Evolutionary conservation across 2,113 vertebrate species (phyloP), one percentile per base, ranked within the genome.

Genomic region (Dendropsophus ebraccatus): DNA sequence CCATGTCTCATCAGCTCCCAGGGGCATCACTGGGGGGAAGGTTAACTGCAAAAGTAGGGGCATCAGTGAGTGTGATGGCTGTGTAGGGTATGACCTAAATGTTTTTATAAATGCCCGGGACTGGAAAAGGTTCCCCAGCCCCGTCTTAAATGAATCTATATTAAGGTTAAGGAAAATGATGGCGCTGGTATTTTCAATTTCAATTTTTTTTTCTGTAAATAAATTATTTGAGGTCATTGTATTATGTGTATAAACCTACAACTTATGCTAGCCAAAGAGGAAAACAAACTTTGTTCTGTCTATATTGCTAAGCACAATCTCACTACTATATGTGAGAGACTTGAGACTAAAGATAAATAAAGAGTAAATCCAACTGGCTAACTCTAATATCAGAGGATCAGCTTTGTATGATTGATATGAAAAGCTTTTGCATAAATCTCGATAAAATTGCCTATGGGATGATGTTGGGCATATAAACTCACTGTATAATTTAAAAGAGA

Each of bases 341-440:
- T 60, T 37, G 77, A 62, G 78, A 79, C 52, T 79, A 25, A 37
- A 79, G 37, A 45, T 47, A 62, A 12, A 47, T 47, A 80, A 5
- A 80, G 56, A 62, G 32, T 60, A 25, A 79, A 79, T 41, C 54
- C 77, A 25, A 54, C 56, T 60, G 23, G 25, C 54, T 23, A 56
- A 14, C 49, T 78, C 49, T 58, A 56, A 78, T 79, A 60, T 54
- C 77, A 60, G 45, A 75, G 72, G 21, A 75, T 75, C 41, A 75
- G 37, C 45, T 50, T 52, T 50, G 47, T 76, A 76, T 76, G 73
- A 50, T 76, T n/a, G 35, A 50, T 79, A 58, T 21, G 0, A 23
- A 60, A 79, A 79, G 54, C 54, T 45, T 41, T 45, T 25, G 54
- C 77, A 79, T 79, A 41, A 79, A 60, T 60, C 77, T 60, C 77